Percentiles rank a stretch among this genome's conserved stretches.
These are phyloP conservation scores for Pygoscelis antarcticus DNA, from an alignment of 2,113 vertebrate species.

Conservation along the genomic window DNA sequence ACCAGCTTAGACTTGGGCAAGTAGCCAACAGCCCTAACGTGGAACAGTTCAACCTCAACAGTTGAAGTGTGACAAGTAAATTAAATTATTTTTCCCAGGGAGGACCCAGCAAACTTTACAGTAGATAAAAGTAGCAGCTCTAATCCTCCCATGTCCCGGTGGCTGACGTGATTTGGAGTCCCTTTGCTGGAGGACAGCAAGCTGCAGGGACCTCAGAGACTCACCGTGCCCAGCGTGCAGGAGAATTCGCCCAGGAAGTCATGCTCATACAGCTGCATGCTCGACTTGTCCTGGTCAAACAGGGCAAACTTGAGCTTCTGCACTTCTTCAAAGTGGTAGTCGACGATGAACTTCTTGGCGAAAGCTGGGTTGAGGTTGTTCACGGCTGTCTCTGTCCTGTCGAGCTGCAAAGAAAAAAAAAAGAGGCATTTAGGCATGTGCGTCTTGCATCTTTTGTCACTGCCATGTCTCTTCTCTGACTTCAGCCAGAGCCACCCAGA, in stretches of 20 bases:
- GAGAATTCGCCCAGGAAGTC: slow-evolving; percentile 95
- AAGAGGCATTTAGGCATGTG: neutral
- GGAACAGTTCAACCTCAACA: neutral
- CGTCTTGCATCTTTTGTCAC: neutral
- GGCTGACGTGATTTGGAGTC: neutral
- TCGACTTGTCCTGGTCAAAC: slow-evolving; percentile 97
- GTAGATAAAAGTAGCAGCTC: neutral
- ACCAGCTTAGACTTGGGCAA: neutral
- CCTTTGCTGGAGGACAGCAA: neutral
- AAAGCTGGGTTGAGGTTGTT: slow-evolving; percentile 98
- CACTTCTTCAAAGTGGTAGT: slow-evolving; percentile 96
- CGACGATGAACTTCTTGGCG: slow-evolving; percentile 91
- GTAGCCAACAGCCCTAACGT: accelerated
- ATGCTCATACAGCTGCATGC: slow-evolving; percentile 90
- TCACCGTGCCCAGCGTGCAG: slow-evolving; percentile 91
- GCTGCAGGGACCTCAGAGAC: neutral
- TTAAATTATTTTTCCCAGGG: neutral
- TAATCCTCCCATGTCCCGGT: accelerated
- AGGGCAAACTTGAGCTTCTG: slow-evolving; percentile 97
- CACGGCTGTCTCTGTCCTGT: slow-evolving; percentile 92
- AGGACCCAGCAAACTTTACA: neutral
- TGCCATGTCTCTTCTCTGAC: neutral
- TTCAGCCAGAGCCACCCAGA: neutral
- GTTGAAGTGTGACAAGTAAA: neutral
- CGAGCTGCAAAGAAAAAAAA: slow-evolving; percentile 74